phyloP scores from a whole-genome alignment of 1,140 invertebrate genomes.

The Cephus cinctus region DNA sequence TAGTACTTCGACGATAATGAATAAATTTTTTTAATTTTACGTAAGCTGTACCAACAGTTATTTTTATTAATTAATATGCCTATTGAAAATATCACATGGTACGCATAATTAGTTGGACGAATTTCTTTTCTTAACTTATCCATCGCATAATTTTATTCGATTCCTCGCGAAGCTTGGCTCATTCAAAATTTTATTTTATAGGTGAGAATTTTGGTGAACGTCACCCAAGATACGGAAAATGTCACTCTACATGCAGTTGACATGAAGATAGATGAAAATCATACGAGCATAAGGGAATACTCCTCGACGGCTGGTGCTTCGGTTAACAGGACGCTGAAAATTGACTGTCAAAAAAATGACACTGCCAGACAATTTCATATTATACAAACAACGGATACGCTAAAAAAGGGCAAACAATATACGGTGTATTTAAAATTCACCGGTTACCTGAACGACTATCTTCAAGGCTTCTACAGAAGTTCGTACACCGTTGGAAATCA shows the following conservation, averaged over 20 bases:
- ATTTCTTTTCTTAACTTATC: too few species aligned
- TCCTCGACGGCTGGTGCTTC: constrained; percentile 18
- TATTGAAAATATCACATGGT: too few species aligned
- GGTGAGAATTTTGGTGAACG: constrained; percentile 64
- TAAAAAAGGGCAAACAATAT: constrained; percentile 64
- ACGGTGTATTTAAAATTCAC: constrained; percentile 68
- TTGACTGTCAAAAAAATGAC: constrained; percentile 59
- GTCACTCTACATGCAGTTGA: constrained; percentile 77
- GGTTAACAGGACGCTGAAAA: constrained; percentile 32
- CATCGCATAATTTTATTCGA: too few species aligned
- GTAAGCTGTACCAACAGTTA: too few species aligned
- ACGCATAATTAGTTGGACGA: too few species aligned
- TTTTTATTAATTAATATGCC: too few species aligned
- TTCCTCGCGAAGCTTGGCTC: too few species aligned
- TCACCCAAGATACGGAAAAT: constrained; percentile 65
- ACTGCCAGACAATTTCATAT: constrained; percentile 73
- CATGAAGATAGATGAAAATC: constrained; percentile 61
- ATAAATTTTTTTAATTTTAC: too few species aligned
- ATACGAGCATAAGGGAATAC: constrained; percentile 51
- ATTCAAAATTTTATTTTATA: constrained; percentile 14
- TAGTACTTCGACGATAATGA: too few species aligned
- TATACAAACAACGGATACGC: constrained; percentile 60
- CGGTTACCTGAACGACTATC: constrained; percentile 71
- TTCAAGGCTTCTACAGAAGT: constrained; percentile 87
- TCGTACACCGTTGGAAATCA: constrained; percentile 71